Conservation (phyloP, 2,113 vertebrate species). For the Arenaria interpres region DNA sequence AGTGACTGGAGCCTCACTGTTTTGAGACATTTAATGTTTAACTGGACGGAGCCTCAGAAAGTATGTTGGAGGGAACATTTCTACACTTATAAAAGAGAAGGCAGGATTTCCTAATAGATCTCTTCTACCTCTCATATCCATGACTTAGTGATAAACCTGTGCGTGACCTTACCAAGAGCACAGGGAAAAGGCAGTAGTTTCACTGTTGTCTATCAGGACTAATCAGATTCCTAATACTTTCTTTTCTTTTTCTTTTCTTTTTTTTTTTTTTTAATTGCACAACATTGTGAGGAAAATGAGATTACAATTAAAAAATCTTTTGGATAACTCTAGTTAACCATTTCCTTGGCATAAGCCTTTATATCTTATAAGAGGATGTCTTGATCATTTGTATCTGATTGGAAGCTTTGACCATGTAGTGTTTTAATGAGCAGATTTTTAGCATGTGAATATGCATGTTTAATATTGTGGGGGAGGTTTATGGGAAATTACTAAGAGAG, state of each 20-base stretch:
- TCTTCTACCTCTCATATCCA: neutral
- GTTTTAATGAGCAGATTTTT: neutral
- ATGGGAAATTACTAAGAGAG: conserved; percentile 55
- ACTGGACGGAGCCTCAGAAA: neutral
- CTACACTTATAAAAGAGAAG: neutral
- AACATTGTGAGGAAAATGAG: neutral
- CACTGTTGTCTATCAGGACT: neutral
- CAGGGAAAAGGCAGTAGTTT: neutral
- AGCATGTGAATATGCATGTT: neutral
- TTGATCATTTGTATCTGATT: neutral
- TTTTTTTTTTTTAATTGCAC: neutral
- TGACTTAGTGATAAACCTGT: neutral
- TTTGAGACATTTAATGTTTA: neutral
- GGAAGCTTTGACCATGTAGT: neutral
- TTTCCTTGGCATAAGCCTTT: neutral
- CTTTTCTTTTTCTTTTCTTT: rapidly evolving
- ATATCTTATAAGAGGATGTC: neutral
- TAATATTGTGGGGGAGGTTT: neutral
- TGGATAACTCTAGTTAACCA: neutral
- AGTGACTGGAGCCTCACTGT: neutral
- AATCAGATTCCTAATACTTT: neutral
- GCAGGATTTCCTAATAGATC: neutral
- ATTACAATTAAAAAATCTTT: neutral
- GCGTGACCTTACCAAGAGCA: neutral
- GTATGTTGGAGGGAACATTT: neutral